Evolutionary conservation across 2,113 vertebrate species (phyloP).

Genomic region (Ramphastos sulfuratus): DNA sequence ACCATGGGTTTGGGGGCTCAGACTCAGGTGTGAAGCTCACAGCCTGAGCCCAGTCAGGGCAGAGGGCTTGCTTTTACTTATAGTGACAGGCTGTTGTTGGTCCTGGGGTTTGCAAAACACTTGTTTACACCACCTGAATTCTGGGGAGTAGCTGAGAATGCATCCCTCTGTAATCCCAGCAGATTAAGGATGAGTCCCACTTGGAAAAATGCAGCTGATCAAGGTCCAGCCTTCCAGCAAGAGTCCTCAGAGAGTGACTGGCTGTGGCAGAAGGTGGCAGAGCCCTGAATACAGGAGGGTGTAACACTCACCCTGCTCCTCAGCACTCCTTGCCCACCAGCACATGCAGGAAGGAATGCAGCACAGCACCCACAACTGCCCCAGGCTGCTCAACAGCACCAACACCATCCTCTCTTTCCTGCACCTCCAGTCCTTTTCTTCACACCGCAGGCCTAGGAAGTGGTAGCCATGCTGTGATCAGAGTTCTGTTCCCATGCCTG

Average conservation of each 20-base stretch:
- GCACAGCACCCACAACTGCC: not conserved
- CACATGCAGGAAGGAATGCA: not conserved
- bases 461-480: rapidly evolving
- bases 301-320: not conserved
- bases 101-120: not conserved
- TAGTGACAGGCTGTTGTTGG: not conserved
- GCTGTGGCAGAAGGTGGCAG: not conserved
- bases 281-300: not conserved
- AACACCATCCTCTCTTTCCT: not conserved
- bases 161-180: not conserved
- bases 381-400: not conserved
- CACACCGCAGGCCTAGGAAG: not conserved
- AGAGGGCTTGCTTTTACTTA: not conserved
- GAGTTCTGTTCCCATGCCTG: not conserved
- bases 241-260: not conserved
- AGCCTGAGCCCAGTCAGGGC: not conserved
- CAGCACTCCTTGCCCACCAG: not conserved
- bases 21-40: not conserved
- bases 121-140: not conserved
- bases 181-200: not conserved
- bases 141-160: not conserved
- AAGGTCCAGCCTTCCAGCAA: not conserved
- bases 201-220: not conserved
- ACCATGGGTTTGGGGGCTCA: not conserved
- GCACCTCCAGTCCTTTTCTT: not conserved